A percentile compares a stretch with the other conserved stretches of the same genome.
These are phyloP conservation scores for Hetaerina titia DNA, from an alignment of 2,888 invertebrate species.

Conservation along the genomic window DNA sequence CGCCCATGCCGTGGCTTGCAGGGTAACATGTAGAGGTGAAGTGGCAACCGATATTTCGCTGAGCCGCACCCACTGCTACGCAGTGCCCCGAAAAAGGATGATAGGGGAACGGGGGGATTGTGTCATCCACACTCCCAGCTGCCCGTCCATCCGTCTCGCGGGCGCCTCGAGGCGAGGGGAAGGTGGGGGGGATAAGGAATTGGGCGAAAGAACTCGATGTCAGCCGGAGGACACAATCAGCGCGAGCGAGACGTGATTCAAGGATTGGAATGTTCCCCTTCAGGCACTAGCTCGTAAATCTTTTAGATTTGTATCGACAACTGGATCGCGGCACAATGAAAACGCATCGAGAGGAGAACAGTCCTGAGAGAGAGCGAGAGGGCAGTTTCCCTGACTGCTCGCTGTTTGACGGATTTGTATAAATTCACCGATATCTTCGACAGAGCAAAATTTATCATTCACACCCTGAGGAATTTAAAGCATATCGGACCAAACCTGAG, in stretches of 20 bases:
- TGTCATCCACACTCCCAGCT: too few relatives aligned
- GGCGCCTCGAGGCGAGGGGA: not conserved
- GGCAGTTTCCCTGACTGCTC: not conserved
- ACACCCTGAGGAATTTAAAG: not conserved
- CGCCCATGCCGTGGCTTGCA: too few relatives aligned
- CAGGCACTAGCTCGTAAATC: not conserved
- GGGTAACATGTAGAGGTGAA: too few relatives aligned
- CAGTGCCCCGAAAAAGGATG: too few relatives aligned
- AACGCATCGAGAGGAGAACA: not conserved
- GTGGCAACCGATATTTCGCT: too few relatives aligned
- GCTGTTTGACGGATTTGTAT: not conserved
- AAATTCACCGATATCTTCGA: not conserved
- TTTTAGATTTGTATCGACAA: not conserved
- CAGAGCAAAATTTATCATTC: not conserved
- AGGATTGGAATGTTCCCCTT: not conserved
- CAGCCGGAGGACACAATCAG: not conserved
- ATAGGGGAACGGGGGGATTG: too few relatives aligned
- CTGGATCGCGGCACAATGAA: not conserved
- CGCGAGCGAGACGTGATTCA: not conserved
- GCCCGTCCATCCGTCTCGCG: too few relatives aligned
- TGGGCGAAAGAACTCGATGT: not conserved
- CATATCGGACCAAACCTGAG: not conserved
- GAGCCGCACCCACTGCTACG: too few relatives aligned
- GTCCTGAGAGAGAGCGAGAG: not conserved
- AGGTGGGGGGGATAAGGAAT: not conserved